Evolutionary conservation across 2,888 invertebrate genomes (phyloP).

Genomic region (Macaria liturata): DNA sequence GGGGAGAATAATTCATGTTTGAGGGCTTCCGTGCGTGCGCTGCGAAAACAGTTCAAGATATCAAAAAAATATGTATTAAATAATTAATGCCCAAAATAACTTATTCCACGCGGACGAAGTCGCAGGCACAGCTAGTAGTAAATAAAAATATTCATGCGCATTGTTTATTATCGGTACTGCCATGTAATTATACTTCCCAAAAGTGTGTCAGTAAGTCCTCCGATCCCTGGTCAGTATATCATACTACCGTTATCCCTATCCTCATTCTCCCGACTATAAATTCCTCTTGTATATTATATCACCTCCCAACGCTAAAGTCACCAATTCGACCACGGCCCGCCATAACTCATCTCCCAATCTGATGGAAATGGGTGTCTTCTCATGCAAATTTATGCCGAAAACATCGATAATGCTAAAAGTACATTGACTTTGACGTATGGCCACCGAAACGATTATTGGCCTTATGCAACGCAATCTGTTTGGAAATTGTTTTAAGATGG

Average conservation of each 20-base stretch:
- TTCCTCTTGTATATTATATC: conserved; percentile 40
- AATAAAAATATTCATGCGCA: too few relatives aligned
- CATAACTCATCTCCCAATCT: conserved; percentile 57
- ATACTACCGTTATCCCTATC: conserved; percentile 48
- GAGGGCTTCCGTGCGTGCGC: too few relatives aligned
- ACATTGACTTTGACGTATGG: conserved; percentile 39
- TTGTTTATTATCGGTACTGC: too few relatives aligned
- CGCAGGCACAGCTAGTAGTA: too few relatives aligned
- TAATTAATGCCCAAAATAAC: too few relatives aligned
- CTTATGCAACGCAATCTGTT: conserved; percentile 45
- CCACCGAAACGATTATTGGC: conserved; percentile 21
- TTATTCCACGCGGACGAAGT: too few relatives aligned
- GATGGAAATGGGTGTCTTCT: conserved; percentile 60
- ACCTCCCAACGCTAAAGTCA: conserved; percentile 42
- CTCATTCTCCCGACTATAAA: conserved; percentile 43
- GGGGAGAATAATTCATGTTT: too few relatives aligned
- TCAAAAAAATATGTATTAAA: too few relatives aligned
- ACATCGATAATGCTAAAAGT: conserved; percentile 35
- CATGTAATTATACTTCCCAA: conserved; percentile 31
- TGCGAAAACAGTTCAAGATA: too few relatives aligned
- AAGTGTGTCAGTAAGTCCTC: conserved; percentile 38
- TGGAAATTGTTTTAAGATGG: conserved; percentile 42
- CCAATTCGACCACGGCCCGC: conserved; percentile 55
- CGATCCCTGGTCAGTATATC: conserved; percentile 42
- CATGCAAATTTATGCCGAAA: conserved; percentile 44